A percentile compares a stretch with the other conserved stretches of the same genome.
These are phyloP conservation scores for Zeus faber DNA, from an alignment of 2,113 vertebrate species.

Conservation along the genomic window DNA sequence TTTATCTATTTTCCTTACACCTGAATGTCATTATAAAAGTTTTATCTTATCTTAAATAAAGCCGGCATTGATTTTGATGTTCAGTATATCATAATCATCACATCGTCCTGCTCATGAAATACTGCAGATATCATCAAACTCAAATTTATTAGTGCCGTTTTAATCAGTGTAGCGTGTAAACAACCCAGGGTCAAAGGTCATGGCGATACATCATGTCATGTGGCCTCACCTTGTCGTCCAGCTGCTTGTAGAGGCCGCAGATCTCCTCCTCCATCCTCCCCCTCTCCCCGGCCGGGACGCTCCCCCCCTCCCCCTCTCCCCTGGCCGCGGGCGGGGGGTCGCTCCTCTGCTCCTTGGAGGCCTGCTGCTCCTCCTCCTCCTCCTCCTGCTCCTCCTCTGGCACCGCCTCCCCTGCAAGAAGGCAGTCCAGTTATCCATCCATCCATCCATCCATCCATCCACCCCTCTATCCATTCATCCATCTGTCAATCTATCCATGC, in stretches of 20 bases:
- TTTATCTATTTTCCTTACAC: too few species aligned
- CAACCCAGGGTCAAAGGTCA: too few species aligned
- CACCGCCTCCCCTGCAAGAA: conserved; percentile 81
- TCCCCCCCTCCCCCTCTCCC: background rate
- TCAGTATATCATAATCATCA: too few species aligned
- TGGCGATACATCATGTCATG: background rate
- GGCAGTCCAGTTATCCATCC: background rate
- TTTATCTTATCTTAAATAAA: too few species aligned
- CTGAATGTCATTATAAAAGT: too few species aligned
- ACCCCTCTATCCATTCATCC: background rate
- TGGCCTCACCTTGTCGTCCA: conserved; percentile 87
- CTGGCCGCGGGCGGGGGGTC: too few species aligned
- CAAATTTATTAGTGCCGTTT: too few species aligned
- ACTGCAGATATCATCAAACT: too few species aligned
- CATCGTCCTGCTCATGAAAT: too few species aligned
- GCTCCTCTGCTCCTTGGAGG: background rate
- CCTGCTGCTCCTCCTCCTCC: conserved; percentile 40
- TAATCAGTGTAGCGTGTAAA: too few species aligned
- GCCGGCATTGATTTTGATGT: too few species aligned
- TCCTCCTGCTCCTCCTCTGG: conserved; percentile 84
- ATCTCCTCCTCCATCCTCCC: conserved; percentile 85
- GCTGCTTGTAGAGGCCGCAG: conserved; percentile 84
- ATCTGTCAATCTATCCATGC: background rate
- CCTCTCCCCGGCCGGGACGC: conserved; percentile 76
- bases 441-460: background rate